phyloP scores from a whole-genome alignment of 2,888 invertebrate genomes.

The Volucella zonaria region DNA sequence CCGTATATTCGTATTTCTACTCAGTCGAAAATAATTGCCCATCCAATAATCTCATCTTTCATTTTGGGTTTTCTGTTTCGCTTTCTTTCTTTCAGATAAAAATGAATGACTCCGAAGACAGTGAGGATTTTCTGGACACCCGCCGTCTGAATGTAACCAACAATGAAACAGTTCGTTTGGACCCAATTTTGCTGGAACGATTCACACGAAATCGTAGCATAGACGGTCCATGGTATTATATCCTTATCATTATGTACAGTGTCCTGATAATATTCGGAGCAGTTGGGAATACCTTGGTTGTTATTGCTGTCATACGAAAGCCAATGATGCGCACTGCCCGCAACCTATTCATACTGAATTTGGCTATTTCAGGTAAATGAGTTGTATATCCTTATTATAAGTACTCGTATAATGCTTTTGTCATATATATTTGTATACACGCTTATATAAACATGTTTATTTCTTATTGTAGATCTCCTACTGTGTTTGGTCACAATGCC shows the following conservation, averaged over 20 bases:
- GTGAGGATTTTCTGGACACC: constrained; percentile 51
- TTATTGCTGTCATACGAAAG: constrained; percentile 90
- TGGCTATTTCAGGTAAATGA: constrained; percentile 87
- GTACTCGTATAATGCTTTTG: too few species aligned
- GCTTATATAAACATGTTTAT: not conserved
- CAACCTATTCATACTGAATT: constrained; percentile 96
- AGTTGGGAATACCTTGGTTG: constrained; percentile 93
- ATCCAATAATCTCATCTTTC: constrained; percentile 8
- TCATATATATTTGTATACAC: not conserved
- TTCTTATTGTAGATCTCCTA: constrained; percentile 85
- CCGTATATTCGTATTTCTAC: not conserved
- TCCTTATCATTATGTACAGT: constrained; percentile 88
- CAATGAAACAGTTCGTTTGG: constrained; percentile 66
- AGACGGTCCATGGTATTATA: constrained; percentile 87
- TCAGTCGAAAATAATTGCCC: constrained; percentile 36
- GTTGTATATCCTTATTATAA: constrained; percentile 4
- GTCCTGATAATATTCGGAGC: constrained; percentile 91
- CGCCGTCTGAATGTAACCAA: constrained; percentile 44
- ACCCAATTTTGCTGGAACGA: constrained; percentile 82
- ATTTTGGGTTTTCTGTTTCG: not conserved
- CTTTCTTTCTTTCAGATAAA: constrained; percentile 54
- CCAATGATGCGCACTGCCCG: constrained; percentile 94
- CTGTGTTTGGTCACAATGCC: constrained; percentile 96
- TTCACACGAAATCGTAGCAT: constrained; percentile 88
- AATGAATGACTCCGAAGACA: constrained; percentile 63